phyloP scores from a whole-genome alignment of 2,797 vertebrate genomes.

The Enteromius fasciolatus region DNA sequence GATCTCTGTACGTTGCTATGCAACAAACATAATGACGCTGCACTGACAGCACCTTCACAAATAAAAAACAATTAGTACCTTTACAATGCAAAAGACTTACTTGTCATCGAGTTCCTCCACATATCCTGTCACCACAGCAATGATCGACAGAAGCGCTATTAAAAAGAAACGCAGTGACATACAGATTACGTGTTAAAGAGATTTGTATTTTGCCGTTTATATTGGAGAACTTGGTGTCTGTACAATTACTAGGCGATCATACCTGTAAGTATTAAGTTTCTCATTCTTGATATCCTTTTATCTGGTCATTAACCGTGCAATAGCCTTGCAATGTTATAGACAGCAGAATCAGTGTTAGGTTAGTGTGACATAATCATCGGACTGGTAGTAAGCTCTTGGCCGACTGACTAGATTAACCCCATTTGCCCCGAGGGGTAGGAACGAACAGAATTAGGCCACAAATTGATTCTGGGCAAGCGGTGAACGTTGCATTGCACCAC shows the following conservation, averaged over 20 bases:
- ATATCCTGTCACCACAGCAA: slow-evolving; percentile 59
- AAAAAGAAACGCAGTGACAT: background rate
- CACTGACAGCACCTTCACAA: background rate
- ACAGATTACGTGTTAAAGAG: background rate
- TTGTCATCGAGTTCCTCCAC: slow-evolving; percentile 76
- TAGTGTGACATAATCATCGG: slow-evolving; percentile 32
- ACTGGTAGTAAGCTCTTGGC: slow-evolving; percentile 36
- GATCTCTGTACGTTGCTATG: background rate
- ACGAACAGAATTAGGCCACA: slow-evolving; percentile 13
- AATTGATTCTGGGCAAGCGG: background rate
- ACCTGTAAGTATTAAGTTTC: slow-evolving; percentile 48
- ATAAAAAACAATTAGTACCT: background rate
- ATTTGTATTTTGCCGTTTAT: background rate
- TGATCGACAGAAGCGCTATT: slow-evolving; percentile 60
- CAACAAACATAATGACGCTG: background rate
- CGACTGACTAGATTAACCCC: slow-evolving; percentile 49
- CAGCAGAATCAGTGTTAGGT: background rate
- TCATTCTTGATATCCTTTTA: slow-evolving; percentile 23
- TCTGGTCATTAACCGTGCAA: background rate
- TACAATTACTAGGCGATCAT: background rate
- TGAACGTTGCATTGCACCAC: background rate
- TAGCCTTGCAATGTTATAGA: background rate
- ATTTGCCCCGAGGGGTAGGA: background rate
- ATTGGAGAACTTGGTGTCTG: background rate
- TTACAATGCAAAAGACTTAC: slow-evolving; percentile 64